These are phyloP conservation scores for Sarcophilus harrisii DNA, from an alignment of 2,797 vertebrate genomes.

Conservation along the genomic window DNA sequence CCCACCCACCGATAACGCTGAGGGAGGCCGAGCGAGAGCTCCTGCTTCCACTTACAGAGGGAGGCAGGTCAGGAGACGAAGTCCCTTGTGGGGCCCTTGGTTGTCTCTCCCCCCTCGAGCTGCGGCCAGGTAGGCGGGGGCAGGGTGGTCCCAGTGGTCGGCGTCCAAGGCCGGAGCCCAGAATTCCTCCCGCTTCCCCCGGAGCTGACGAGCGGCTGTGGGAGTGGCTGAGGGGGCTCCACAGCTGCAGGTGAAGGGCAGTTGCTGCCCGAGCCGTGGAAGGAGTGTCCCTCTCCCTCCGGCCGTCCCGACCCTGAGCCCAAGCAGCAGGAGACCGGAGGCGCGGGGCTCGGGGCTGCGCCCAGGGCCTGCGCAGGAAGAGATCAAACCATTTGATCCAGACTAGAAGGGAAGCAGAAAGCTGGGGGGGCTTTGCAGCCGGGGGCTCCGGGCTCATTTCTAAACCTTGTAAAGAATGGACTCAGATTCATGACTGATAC, in stretches of 20 bases:
- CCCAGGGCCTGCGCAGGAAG: no score
- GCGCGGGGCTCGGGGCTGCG: no score
- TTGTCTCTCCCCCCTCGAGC: neutral
- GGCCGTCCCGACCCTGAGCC: neutral
- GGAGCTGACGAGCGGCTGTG: neutral
- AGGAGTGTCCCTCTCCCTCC: neutral
- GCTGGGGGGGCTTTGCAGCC: no score
- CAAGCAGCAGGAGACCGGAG: neutral
- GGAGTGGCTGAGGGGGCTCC: neutral
- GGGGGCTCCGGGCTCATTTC: no score
- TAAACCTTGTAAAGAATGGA: no score
- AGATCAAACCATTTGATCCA: no score
- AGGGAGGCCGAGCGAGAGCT: neutral
- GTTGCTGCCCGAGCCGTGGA: no score
- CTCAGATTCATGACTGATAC: no score
- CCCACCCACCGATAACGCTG: neutral
- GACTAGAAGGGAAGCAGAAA: no score
- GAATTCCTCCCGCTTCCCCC: neutral
- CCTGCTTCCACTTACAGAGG: neutral
- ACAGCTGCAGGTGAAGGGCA: neutral
- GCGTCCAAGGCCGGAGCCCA: neutral
- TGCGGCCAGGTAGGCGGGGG: no score
- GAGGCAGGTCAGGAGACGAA: no score
- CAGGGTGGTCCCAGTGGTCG: accelerated
- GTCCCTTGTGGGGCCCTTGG: no score